Conservation (phyloP, 2,113 vertebrate species). For the Anseranas semipalmata region DNA sequence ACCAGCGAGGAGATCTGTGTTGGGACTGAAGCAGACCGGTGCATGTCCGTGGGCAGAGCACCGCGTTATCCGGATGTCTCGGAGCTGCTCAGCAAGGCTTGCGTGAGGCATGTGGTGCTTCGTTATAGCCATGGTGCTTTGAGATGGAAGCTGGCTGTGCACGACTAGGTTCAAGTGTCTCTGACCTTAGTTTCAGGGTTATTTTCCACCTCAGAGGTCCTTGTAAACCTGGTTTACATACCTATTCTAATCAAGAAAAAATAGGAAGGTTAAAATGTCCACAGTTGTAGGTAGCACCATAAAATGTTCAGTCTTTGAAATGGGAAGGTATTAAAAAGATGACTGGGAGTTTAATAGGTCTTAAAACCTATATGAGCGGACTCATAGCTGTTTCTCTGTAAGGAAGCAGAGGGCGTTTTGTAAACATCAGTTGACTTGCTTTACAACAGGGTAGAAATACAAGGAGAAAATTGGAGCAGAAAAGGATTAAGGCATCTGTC, state of each 20-base stretch:
- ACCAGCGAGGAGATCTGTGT: not conserved
- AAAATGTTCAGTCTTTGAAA: not conserved
- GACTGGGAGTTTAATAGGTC: not conserved
- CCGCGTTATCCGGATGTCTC: not conserved
- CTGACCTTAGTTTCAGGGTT: not conserved
- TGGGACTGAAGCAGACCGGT: not conserved
- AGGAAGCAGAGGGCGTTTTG: not conserved
- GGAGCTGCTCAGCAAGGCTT: not conserved
- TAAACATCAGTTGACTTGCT: not conserved
- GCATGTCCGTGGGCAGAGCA: not conserved
- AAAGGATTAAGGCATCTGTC: not conserved
- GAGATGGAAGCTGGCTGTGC: not conserved
- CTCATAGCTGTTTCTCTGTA: not conserved
- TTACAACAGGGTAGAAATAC: not conserved
- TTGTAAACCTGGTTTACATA: not conserved
- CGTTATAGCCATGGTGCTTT: not conserved
- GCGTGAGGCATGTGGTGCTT: fast-evolving
- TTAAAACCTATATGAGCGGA: not conserved
- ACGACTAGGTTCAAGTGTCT: not conserved
- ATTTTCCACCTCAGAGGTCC: not conserved
- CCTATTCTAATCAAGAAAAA: not conserved
- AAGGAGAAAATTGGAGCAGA: not conserved
- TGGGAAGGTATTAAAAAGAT: not conserved
- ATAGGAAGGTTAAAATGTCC: not conserved
- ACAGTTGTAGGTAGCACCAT: not conserved